Evolutionary conservation across 2,888 invertebrate genomes (phyloP).

Genomic region (Salticus scenicus): DNA sequence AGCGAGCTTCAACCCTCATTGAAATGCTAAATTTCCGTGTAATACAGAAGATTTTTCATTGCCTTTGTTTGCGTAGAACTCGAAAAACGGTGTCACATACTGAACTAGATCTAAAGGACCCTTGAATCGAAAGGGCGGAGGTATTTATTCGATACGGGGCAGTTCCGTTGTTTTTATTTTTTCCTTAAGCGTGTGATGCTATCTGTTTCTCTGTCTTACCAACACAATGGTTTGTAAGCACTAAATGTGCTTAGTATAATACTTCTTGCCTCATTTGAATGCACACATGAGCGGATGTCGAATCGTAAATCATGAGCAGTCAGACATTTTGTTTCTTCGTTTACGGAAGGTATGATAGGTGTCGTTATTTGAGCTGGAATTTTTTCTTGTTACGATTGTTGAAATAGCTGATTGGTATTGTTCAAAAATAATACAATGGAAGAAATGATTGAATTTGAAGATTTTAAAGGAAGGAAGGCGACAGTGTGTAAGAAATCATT

Average conservation of each 20-base stretch:
- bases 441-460: background rate
- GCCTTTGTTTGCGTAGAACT: too few species aligned
- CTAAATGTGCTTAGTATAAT: background rate
- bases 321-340: background rate
- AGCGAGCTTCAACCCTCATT: background rate
- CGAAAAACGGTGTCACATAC: conserved; percentile 5
- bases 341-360: background rate
- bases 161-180: conserved; percentile 1
- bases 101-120: conserved; percentile 2
- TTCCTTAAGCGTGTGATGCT: background rate
- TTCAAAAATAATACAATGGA: background rate
- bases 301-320: background rate
- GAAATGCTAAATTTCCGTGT: background rate
- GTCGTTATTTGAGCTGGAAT: background rate
- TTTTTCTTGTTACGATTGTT: background rate
- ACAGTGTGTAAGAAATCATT: background rate
- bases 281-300: background rate
- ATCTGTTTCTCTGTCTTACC: background rate
- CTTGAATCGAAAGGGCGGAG: conserved; percentile 11
- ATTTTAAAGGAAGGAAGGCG: background rate
- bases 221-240: background rate
- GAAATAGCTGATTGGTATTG: background rate
- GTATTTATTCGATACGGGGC: background rate
- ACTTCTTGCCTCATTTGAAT: background rate
- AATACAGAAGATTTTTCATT: background rate